Conservation (phyloP, 2,888 invertebrate species). For the Drosophila monieri region DNA sequence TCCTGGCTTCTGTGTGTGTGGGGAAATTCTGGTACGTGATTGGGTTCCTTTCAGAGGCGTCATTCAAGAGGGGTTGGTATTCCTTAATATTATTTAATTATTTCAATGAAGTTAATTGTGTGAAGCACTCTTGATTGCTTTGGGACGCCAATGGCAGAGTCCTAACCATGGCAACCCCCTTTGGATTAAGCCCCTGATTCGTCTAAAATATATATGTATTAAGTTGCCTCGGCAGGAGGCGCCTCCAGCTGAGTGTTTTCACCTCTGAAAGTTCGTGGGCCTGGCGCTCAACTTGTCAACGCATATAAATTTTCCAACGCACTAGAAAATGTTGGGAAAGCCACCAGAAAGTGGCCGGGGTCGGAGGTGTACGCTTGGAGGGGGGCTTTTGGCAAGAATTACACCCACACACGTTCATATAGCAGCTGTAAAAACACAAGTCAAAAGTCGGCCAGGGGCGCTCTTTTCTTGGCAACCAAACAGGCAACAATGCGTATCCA, state of each 20-base stretch:
- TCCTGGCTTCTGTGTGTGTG: background rate
- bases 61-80: background rate
- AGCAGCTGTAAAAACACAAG: conserved; percentile 47
- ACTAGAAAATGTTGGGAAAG: conserved; percentile 18
- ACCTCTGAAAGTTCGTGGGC: conserved; percentile 18
- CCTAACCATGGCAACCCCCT: conserved; percentile 1
- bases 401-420: conserved; percentile 12
- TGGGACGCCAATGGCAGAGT: background rate
- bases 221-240: conserved; percentile 1
- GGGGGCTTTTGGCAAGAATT: conserved; percentile 5
- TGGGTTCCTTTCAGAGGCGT: background rate
- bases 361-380: background rate
- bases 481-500: conserved; percentile 24
- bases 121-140: background rate
- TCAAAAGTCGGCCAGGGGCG: conserved; percentile 45
- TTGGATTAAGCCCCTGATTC: background rate
- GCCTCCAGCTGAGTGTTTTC: conserved; percentile 31
- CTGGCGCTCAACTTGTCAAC: conserved; percentile 55
- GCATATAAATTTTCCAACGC: conserved; percentile 52
- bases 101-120: background rate
- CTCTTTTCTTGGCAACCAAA: conserved; percentile 26
- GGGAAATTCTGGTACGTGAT: conserved; percentile 7
- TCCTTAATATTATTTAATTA: background rate
- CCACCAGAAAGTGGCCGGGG: conserved; percentile 1
- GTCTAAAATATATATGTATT: background rate